These are phyloP conservation scores for Heliconius eleuchia DNA, from an alignment of 1,140 invertebrate species.

Conservation along the genomic window DNA sequence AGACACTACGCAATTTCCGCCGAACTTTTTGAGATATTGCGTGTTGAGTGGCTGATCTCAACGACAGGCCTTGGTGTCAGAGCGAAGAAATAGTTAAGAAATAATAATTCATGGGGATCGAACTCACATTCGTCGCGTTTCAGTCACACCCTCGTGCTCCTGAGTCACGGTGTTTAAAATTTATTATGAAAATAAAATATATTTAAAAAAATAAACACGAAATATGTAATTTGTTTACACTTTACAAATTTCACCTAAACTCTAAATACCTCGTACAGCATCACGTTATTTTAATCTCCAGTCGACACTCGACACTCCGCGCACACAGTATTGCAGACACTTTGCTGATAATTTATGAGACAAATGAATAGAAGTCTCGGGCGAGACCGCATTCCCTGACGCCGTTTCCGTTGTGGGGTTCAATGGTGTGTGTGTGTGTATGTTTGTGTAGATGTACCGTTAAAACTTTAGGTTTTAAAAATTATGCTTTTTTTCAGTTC, in stretches of 20 bases:
- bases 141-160: too few species aligned
- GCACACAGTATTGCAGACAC: background rate
- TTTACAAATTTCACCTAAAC: background rate
- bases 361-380: constrained; percentile 53
- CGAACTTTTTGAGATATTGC: too few species aligned
- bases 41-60: too few species aligned
- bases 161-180: too few species aligned
- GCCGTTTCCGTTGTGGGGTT: constrained; percentile 43
- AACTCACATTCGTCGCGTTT: too few species aligned
- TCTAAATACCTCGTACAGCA: background rate
- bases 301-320: background rate
- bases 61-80: too few species aligned
- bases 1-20: too few species aligned
- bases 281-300: background rate
- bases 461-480: background rate
- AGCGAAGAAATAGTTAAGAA: too few species aligned
- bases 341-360: constrained; percentile 52
- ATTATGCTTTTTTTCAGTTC: background rate
- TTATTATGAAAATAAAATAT: too few species aligned
- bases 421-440: constrained; percentile 19
- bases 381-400: constrained; percentile 37
- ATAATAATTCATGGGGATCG: too few species aligned
- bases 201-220: background rate
- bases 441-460: background rate
- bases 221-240: background rate